Conservation (phyloP, 1,140 invertebrate genomes). For the Atopsyche davidsoni region DNA sequence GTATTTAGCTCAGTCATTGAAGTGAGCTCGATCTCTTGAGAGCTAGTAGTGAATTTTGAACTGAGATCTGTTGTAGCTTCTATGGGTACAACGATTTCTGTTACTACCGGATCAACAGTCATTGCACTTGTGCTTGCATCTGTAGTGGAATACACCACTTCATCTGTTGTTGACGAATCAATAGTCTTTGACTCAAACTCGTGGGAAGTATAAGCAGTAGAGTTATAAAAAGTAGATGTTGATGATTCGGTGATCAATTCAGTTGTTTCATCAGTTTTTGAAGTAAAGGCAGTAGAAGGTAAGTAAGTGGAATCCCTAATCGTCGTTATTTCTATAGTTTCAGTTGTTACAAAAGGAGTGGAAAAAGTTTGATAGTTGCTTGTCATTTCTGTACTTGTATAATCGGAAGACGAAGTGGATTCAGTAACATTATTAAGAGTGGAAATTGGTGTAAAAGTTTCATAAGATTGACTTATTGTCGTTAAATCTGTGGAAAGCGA, state of each 20-base stretch:
- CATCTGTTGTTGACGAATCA: neutral
- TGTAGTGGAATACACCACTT: neutral
- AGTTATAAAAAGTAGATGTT: neutral
- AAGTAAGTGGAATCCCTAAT: too few species aligned
- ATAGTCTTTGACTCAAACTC: neutral
- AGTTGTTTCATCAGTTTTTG: constrained; percentile 5
- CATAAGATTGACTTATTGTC: constrained; percentile 1
- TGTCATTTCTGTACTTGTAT: constrained; percentile 10
- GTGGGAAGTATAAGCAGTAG: too few species aligned
- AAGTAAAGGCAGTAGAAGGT: constrained; percentile 5
- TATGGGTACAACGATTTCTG: constrained; percentile 7
- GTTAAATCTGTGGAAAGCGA: constrained; percentile 9
- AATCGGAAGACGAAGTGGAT: constrained; percentile 16
- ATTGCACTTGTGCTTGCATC: too few species aligned
- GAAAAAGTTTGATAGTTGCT: neutral
- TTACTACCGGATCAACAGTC: neutral
- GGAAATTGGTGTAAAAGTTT: constrained; percentile 5
- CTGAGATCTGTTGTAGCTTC: constrained; percentile 4
- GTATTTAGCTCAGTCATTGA: constrained; percentile 3
- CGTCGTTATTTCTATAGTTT: too few species aligned
- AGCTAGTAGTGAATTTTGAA: constrained; percentile 2
- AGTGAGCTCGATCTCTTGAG: constrained; percentile 4
- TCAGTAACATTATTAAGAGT: constrained; percentile 6
- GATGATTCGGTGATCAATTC: constrained; percentile 22
- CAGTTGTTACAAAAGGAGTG: too few species aligned